phyloP scores from a whole-genome alignment of 2,113 vertebrate species.

The Eurypyga helias region DNA sequence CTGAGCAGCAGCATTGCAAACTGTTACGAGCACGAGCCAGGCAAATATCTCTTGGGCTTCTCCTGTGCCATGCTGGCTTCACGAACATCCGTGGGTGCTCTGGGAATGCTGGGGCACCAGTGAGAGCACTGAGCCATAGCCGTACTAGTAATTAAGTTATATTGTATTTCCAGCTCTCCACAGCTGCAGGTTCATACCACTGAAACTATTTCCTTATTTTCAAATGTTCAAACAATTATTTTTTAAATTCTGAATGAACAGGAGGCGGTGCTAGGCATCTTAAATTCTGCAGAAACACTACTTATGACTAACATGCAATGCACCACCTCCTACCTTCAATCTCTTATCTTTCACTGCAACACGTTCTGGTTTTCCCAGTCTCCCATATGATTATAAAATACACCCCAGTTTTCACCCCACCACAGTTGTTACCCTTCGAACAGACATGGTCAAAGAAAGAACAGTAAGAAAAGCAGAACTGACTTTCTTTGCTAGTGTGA shows the following conservation, averaged over 20 bases:
- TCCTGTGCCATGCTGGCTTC: background rate
- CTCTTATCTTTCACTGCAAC: background rate
- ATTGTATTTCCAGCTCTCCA: background rate
- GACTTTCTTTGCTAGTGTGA: background rate
- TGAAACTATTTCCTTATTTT: background rate
- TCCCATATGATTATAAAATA: background rate
- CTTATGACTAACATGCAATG: background rate
- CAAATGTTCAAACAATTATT: background rate
- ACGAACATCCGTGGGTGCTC: accelerated
- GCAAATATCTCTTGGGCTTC: background rate
- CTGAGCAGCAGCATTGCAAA: background rate
- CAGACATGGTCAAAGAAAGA: background rate
- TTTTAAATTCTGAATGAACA: background rate
- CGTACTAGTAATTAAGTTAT: background rate
- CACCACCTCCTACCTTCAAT: background rate
- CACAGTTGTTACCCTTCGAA: background rate
- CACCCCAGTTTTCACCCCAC: background rate
- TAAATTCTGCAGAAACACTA: background rate
- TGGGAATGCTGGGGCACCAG: background rate
- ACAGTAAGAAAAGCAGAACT: background rate
- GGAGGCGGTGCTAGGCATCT: background rate
- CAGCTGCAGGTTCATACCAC: background rate
- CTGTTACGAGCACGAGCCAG: background rate
- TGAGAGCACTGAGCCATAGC: background rate
- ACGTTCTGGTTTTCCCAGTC: background rate